Conservation (phyloP, 2,797 vertebrate genomes). For the Percopsis omiscomaycus region DNA sequence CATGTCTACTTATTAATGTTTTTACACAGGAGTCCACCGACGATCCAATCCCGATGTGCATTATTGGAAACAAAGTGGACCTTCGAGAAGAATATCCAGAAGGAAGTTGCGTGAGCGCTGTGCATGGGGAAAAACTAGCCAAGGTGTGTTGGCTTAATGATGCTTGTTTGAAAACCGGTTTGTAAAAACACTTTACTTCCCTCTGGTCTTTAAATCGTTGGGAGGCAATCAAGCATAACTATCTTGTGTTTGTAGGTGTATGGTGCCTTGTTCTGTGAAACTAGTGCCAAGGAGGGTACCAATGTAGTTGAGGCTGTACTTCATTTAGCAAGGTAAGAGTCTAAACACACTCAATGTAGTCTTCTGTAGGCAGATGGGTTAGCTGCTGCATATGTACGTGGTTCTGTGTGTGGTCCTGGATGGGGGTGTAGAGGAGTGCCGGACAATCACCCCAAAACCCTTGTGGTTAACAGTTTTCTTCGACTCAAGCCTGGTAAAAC, state of each 20-base stretch:
- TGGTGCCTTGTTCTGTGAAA: constrained; percentile 77
- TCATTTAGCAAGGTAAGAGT: constrained; percentile 73
- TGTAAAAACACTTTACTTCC: neutral
- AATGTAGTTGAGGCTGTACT: constrained; percentile 74
- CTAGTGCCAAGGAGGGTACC: constrained; percentile 80
- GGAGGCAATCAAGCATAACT: constrained; percentile 12
- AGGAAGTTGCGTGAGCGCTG: constrained; percentile 52
- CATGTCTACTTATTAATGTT: neutral
- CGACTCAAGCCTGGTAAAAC: too few species aligned
- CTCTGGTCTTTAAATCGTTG: constrained; percentile 40
- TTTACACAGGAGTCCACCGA: constrained; percentile 67
- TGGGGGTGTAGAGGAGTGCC: too few species aligned
- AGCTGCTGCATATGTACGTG: neutral
- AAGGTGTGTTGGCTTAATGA: constrained; percentile 55
- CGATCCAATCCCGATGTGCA: constrained; percentile 67
- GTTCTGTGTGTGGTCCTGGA: too few species aligned
- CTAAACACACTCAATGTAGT: neutral
- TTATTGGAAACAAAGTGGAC: constrained; percentile 81
- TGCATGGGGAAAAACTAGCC: constrained; percentile 76
- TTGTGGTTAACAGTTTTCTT: too few species aligned
- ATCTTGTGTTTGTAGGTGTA: constrained; percentile 62
- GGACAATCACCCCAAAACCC: too few species aligned
- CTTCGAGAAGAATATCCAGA: constrained; percentile 49
- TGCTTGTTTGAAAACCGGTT: neutral
- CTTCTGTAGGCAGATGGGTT: too few species aligned